phyloP scores from a whole-genome alignment of 2,888 invertebrate genomes.

The Lithophane leautieri region DNA sequence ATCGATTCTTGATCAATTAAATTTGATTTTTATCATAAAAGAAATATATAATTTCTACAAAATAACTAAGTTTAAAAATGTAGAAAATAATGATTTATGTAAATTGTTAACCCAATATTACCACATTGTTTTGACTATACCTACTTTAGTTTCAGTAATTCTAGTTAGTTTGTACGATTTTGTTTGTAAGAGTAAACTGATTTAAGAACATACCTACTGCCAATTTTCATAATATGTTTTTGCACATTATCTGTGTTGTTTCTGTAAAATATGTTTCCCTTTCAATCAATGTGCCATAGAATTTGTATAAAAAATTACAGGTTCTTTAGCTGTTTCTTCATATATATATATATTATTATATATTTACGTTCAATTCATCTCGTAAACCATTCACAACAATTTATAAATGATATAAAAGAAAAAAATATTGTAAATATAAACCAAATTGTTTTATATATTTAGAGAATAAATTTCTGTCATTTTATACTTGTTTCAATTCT shows the following conservation, averaged over 20 bases:
- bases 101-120: constrained; percentile 50
- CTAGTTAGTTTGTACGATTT: constrained; percentile 33
- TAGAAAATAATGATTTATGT: constrained; percentile 36
- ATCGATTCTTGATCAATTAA: constrained; percentile 46
- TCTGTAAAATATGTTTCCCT: constrained; percentile 48
- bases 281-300: constrained; percentile 82
- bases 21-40: constrained; percentile 46
- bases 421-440: constrained; percentile 77
- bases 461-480: constrained; percentile 85
- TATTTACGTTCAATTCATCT: constrained; percentile 52
- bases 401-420: constrained; percentile 42
- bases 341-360: constrained; percentile 32
- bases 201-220: constrained; percentile 57
- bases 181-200: constrained; percentile 50
- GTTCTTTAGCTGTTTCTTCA: constrained; percentile 56
- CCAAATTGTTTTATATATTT: constrained; percentile 87
- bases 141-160: constrained; percentile 38
- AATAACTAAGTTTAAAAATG: constrained; percentile 29
- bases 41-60: constrained; percentile 31
- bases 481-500: constrained; percentile 64
- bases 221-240: constrained; percentile 56
- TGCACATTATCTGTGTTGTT: constrained; percentile 49
- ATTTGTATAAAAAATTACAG: constrained; percentile 56
- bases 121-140: constrained; percentile 40
- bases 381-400: constrained; percentile 43